These are phyloP conservation scores for Pipra filicauda DNA, from an alignment of 2,113 vertebrate species.

Conservation along the genomic window DNA sequence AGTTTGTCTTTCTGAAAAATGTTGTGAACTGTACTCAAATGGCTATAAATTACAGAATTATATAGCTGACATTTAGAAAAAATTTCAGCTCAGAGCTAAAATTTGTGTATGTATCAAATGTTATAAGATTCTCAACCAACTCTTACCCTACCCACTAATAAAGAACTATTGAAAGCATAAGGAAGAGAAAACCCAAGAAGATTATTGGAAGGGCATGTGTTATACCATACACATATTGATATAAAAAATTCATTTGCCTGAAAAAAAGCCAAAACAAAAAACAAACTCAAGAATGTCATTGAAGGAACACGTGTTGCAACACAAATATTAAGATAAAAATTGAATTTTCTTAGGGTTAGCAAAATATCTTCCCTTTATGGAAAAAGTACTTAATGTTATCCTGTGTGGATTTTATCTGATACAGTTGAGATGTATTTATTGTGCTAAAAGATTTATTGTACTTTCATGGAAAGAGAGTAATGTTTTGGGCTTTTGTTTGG, in stretches of 20 bases:
- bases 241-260: background rate
- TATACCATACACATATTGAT: background rate
- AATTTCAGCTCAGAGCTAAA: slow-evolving; percentile 25
- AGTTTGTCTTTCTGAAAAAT: slow-evolving; percentile 48
- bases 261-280: background rate
- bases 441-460: background rate
- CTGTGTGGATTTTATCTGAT: slow-evolving; percentile 3
- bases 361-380: background rate
- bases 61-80: slow-evolving; percentile 2
- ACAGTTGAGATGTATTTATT: background rate
- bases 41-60: slow-evolving; percentile 20
- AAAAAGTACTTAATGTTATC: slow-evolving; percentile 19
- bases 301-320: background rate
- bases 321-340: background rate
- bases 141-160: background rate
- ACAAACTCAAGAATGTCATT: background rate
- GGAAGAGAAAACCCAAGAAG: background rate
- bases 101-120: background rate
- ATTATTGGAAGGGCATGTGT: background rate
- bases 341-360: background rate
- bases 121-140: background rate
- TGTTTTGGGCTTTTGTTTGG: background rate
- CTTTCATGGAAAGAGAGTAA: slow-evolving; percentile 11
- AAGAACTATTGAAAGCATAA: background rate
- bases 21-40: slow-evolving; percentile 31